phyloP scores from a whole-genome alignment of 1,140 invertebrate genomes.

The Hyphantria cunea region DNA sequence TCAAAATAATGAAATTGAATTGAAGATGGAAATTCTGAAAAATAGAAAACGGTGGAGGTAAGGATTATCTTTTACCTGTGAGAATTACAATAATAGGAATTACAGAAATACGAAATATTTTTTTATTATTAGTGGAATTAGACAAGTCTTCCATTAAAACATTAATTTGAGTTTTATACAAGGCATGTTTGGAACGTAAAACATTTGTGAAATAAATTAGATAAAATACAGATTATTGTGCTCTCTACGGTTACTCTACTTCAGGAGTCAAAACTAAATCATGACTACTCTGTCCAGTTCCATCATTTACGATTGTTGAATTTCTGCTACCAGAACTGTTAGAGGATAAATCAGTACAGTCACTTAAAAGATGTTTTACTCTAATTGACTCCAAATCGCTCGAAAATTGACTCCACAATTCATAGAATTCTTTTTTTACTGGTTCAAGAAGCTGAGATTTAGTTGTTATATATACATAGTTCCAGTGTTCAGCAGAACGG shows the following conservation, averaged over 20 bases:
- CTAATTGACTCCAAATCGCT: conserved; percentile 35
- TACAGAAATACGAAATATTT: conserved; percentile 27
- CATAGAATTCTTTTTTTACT: conserved; percentile 64
- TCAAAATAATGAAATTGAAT: conserved; percentile 39
- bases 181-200: conserved; percentile 52
- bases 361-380: no score
- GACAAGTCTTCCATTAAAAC: conserved; percentile 43
- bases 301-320: not conserved
- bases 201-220: conserved; percentile 47
- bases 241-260: conserved; percentile 30
- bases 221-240: conserved; percentile 21
- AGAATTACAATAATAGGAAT: conserved; percentile 6
- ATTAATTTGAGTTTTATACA: conserved; percentile 31
- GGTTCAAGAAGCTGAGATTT: conserved; percentile 65
- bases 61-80: conserved; percentile 34
- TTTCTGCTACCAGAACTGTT: not conserved
- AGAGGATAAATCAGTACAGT: no score
- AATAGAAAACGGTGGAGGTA: conserved; percentile 27
- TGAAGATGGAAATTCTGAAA: conserved; percentile 26
- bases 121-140: conserved; percentile 5
- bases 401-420: conserved; percentile 58
- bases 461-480: conserved; percentile 73
- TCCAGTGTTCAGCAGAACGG: conserved; percentile 71
- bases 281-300: not conserved
- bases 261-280: conserved; percentile 45